Evolutionary conservation across 1,140 invertebrate genomes (phyloP).

Genomic region (Uloborus diversus): DNA sequence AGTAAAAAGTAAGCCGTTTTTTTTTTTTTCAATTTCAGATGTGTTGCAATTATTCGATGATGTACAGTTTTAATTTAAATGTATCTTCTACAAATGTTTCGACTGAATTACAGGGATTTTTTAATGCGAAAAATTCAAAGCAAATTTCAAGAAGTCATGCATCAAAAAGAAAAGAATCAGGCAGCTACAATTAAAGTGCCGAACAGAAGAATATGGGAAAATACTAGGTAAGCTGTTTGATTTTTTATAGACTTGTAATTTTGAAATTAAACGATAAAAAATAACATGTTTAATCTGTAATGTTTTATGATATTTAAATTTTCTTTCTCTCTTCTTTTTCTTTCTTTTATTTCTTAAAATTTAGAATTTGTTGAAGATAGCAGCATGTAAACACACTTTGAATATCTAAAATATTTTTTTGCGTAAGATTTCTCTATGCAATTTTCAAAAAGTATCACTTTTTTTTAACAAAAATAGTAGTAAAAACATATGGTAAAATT

Average conservation of each 20-base stretch:
- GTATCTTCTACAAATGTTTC: too few species aligned
- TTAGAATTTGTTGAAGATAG: background rate
- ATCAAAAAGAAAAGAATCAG: background rate
- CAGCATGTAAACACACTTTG: background rate
- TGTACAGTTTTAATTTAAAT: too few species aligned
- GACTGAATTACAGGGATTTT: background rate
- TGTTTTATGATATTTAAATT: background rate
- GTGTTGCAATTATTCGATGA: too few species aligned
- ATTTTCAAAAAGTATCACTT: too few species aligned
- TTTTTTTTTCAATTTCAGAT: too few species aligned
- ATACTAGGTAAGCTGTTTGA: constrained; percentile 3
- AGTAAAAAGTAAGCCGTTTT: too few species aligned
- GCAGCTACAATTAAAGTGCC: background rate
- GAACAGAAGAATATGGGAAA: constrained; percentile 18
- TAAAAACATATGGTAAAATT: too few species aligned
- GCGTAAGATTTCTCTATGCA: too few species aligned
- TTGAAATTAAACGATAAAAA: background rate
- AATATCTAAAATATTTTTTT: background rate
- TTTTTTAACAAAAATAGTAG: too few species aligned
- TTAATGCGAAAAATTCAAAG: constrained; percentile 22
- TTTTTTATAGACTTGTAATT: background rate
- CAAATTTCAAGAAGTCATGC: constrained; percentile 3
- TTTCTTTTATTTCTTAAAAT: background rate
- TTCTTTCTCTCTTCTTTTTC: too few species aligned
- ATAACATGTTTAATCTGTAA: background rate